Evolutionary conservation across 2,888 invertebrate genomes (phyloP).

Genomic region (Drosophila neutralis): DNA sequence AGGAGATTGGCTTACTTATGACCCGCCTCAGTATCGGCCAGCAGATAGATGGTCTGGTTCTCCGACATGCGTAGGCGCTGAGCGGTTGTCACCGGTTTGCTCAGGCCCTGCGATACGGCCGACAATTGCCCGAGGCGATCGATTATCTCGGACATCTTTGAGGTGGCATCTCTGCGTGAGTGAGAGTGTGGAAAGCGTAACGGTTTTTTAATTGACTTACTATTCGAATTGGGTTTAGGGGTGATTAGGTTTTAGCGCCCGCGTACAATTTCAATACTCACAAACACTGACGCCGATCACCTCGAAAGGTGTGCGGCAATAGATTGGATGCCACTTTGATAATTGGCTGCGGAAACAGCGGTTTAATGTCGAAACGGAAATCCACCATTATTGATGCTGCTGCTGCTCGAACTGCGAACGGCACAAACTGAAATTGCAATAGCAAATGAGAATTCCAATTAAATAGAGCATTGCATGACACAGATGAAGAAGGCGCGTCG

Average conservation of each 20-base stretch:
- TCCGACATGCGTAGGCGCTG: conserved; percentile 88
- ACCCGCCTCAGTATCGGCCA: conserved; percentile 84
- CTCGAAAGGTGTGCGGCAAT: conserved; percentile 86
- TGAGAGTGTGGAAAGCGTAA: conserved; percentile 78
- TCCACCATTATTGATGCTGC: conserved; percentile 84
- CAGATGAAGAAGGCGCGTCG: conserved; percentile 38
- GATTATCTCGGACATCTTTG: conserved; percentile 87
- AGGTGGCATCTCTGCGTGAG: conserved; percentile 86
- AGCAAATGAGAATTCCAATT: conserved; percentile 56
- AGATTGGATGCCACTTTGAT: conserved; percentile 86
- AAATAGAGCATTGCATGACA: conserved; percentile 75
- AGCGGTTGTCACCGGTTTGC: conserved; percentile 90
- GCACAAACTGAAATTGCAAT: conserved; percentile 48
- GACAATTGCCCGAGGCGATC: conserved; percentile 91
- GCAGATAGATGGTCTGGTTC: conserved; percentile 84
- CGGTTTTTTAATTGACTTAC: conserved; percentile 48
- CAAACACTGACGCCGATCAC: conserved; percentile 86
- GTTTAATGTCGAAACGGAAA: conserved; percentile 86
- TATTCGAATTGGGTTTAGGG: conserved; percentile 11
- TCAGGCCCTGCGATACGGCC: conserved; percentile 90
- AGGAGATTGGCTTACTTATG: conserved; percentile 86
- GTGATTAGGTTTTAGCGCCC: conserved; percentile 23
- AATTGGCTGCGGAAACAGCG: conserved; percentile 86
- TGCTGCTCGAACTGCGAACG: conserved; percentile 18
- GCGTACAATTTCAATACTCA: conserved; percentile 83